Percentiles rank a stretch among this genome's conserved stretches.
phyloP scores from a whole-genome alignment of 2,113 vertebrate genomes.

The Macrotis lagotis region DNA sequence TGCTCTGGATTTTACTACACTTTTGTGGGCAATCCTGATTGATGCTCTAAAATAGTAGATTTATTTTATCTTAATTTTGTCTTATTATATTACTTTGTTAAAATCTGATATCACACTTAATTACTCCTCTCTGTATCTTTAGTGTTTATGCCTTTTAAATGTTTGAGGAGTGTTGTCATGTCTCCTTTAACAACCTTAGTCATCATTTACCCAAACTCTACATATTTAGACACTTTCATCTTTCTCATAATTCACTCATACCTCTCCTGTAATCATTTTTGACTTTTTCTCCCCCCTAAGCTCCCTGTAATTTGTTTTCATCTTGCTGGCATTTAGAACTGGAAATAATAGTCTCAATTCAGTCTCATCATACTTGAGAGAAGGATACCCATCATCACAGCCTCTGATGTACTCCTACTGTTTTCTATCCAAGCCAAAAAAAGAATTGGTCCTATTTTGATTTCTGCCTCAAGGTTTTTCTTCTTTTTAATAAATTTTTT shows the following conservation, averaged over 20 bases:
- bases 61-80: slow-evolving; percentile 44
- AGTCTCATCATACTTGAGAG: slow-evolving; percentile 37
- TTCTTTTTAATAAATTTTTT: background rate
- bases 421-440: slow-evolving; percentile 28
- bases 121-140: slow-evolving; percentile 3
- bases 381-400: slow-evolving; percentile 20
- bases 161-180: slow-evolving; percentile 59
- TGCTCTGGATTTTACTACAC: background rate
- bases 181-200: slow-evolving; percentile 51
- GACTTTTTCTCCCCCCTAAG: slow-evolving; percentile 53
- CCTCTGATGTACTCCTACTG: slow-evolving; percentile 32
- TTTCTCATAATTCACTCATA: slow-evolving; percentile 54
- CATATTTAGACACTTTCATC: slow-evolving; percentile 71
- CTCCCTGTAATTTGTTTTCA: slow-evolving; percentile 65
- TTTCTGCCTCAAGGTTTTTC: background rate
- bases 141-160: slow-evolving; percentile 59
- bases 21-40: background rate
- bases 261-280: slow-evolving; percentile 66
- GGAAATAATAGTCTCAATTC: slow-evolving; percentile 50
- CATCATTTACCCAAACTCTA: slow-evolving; percentile 56
- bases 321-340: slow-evolving; percentile 61
- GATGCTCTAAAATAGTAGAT: slow-evolving; percentile 34
- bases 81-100: slow-evolving; percentile 7
- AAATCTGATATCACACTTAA: background rate
- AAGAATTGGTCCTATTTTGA: slow-evolving; percentile 20